phyloP scores from a whole-genome alignment of 2,888 invertebrate genomes.

The Gonocerus acuteangulatus region DNA sequence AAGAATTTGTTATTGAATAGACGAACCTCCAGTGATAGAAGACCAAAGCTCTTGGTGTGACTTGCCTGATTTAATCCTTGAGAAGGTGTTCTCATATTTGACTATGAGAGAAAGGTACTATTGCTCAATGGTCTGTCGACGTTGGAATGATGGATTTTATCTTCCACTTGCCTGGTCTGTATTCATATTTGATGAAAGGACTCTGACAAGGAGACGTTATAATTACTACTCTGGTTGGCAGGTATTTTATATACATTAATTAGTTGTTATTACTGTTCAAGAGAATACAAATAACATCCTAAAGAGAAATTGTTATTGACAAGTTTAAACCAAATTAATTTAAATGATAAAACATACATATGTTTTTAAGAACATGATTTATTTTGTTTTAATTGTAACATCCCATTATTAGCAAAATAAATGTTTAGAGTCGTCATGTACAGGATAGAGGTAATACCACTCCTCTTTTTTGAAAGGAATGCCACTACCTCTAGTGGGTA shows the following conservation, averaged over 20 bases:
- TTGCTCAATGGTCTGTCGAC: conserved; percentile 60
- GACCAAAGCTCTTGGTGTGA: conserved; percentile 56
- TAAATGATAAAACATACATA: background rate
- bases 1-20: background rate
- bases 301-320: background rate
- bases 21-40: conserved; percentile 26
- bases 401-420: no score
- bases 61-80: conserved; percentile 64
- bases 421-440: no score
- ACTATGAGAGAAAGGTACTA: conserved; percentile 62
- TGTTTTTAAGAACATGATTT: no score
- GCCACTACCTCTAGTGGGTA: no score
- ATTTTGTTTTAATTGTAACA: no score
- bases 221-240: conserved; percentile 79
- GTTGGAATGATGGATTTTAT: conserved; percentile 63
- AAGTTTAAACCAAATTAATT: background rate
- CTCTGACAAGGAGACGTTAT: conserved; percentile 64
- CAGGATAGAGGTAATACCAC: no score
- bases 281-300: background rate
- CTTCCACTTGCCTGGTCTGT: conserved; percentile 67
- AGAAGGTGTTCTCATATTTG: conserved; percentile 62
- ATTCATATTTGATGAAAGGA: conserved; percentile 62
- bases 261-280: background rate
- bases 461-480: no score
- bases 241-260: conserved; percentile 41